These are phyloP conservation scores for Enhydra lutris DNA, from an alignment of 2,113 vertebrate species.

Conservation along the genomic window DNA sequence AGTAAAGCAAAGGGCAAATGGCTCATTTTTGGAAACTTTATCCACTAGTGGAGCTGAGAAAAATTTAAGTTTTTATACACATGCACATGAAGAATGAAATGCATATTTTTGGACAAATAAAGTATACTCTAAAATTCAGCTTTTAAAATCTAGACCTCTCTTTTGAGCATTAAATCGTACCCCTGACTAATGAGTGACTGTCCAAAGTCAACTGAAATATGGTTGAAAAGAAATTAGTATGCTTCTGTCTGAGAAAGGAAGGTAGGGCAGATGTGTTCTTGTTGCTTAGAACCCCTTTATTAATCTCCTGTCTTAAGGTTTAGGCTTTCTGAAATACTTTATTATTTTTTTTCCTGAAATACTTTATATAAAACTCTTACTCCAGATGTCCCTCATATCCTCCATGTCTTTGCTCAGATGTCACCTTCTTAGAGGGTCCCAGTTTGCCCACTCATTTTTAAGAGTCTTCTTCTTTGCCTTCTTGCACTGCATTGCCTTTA, in stretches of 20 bases:
- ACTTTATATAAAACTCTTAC: not conserved
- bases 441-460: not conserved
- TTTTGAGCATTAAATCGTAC: not conserved
- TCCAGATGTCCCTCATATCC: not conserved
- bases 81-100: not conserved
- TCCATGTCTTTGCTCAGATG: not conserved
- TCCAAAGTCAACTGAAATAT: not conserved
- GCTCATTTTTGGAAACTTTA: not conserved
- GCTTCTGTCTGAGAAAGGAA: not conserved
- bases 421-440: not conserved
- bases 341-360: not conserved
- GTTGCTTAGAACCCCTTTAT: not conserved
- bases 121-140: not conserved
- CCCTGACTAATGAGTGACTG: not conserved
- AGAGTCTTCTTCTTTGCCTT: not conserved
- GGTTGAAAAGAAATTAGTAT: not conserved
- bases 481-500: not conserved
- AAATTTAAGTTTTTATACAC: not conserved
- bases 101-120: not conserved
- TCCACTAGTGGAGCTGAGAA: not conserved
- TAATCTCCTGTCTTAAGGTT: not conserved
- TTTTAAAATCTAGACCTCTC: constrained; percentile 6
- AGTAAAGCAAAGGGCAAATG: constrained; percentile 30
- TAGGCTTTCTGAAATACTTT: not conserved
- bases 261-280: not conserved